These are phyloP conservation scores for Rhyzopertha dominica DNA, from an alignment of 1,140 invertebrate species.

Conservation along the genomic window DNA sequence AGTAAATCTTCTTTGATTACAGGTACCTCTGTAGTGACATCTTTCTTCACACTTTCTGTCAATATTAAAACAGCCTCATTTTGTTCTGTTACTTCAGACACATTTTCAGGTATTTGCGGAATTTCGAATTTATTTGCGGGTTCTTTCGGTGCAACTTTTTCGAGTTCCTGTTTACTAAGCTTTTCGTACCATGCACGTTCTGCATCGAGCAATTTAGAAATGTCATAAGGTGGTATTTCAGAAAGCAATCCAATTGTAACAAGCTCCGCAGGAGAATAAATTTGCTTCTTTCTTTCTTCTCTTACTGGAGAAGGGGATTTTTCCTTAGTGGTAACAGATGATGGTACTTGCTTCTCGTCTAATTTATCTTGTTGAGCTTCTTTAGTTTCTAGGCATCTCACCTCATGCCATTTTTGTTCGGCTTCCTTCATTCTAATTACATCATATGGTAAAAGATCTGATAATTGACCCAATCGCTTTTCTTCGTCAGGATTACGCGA, in stretches of 20 bases:
- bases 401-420: slow-evolving; percentile 14
- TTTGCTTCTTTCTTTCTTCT: too few species aligned
- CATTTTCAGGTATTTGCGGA: neutral
- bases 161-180: neutral
- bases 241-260: too few species aligned
- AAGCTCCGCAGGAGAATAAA: too few species aligned
- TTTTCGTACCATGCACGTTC: slow-evolving; percentile 5
- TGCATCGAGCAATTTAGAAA: neutral
- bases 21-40: neutral
- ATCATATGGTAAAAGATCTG: slow-evolving; percentile 3
- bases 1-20: neutral
- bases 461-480: too few species aligned
- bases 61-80: neutral
- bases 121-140: neutral
- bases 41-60: neutral
- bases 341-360: too few species aligned
- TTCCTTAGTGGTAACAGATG: too few species aligned
- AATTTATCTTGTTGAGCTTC: slow-evolving; percentile 6
- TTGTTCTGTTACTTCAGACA: neutral
- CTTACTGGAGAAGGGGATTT: too few species aligned
- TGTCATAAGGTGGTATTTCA: too few species aligned
- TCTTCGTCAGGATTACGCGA: slow-evolving; percentile 10
- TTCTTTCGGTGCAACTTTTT: neutral
- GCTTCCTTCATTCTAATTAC: slow-evolving; percentile 5
- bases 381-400: neutral